A percentile compares a stretch with the other conserved stretches of the same genome.
These are phyloP conservation scores for Drosophila anomalata DNA, from an alignment of 2,888 invertebrate genomes.

Conservation along the genomic window DNA sequence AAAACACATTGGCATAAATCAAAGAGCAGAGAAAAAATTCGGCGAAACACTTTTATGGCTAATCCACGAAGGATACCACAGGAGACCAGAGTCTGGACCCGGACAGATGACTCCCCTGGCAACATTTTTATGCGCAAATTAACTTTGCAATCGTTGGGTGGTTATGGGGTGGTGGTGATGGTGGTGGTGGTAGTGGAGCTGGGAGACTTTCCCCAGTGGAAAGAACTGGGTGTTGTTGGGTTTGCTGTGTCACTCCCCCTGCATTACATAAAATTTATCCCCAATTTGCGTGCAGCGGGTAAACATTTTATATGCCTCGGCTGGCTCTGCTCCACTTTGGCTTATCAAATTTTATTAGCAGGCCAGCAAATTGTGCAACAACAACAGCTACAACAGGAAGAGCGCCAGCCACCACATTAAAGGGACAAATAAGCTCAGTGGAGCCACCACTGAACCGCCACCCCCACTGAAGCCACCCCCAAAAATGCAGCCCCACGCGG, in stretches of 20 bases:
- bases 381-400: constrained; percentile 57
- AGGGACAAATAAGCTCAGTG: constrained; percentile 27
- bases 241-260: constrained; percentile 60
- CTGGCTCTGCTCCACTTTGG: constrained; percentile 66
- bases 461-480: constrained; percentile 50
- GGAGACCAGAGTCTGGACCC: constrained; percentile 12
- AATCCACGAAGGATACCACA: constrained; percentile 61
- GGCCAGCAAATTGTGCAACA: constrained; percentile 75
- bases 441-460: constrained; percentile 28
- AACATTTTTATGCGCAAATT: constrained; percentile 74
- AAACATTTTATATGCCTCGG: constrained; percentile 69
- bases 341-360: constrained; percentile 78
- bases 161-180: no score
- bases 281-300: constrained; percentile 81
- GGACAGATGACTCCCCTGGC: constrained; percentile 50
- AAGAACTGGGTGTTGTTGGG: constrained; percentile 2
- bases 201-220: neutral
- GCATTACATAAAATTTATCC: constrained; percentile 72
- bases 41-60: constrained; percentile 63
- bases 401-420: constrained; percentile 29
- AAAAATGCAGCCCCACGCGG: constrained; percentile 51
- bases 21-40: constrained; percentile 48
- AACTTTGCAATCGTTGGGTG: constrained; percentile 63
- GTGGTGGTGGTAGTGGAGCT: no score
- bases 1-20: constrained; percentile 78